Percentiles rank a stretch among this genome's conserved stretches.
phyloP scores from a whole-genome alignment of 2,888 invertebrate species.

The Standfussiana lucernea region DNA sequence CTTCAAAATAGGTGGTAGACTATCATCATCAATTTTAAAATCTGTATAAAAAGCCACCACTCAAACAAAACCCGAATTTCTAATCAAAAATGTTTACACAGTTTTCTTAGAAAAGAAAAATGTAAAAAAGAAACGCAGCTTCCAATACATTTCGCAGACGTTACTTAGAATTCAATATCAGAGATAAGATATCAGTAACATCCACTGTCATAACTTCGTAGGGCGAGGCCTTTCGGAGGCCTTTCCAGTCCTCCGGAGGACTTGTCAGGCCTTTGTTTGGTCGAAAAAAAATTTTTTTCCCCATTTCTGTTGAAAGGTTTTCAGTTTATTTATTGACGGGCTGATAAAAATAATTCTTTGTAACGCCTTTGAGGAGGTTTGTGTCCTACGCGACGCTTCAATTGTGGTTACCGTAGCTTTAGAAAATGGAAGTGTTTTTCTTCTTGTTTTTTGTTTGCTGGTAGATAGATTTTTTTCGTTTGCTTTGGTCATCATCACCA shows the following conservation, averaged over 20 bases:
- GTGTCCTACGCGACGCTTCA: constrained; percentile 53
- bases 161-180: constrained; percentile 67
- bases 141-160: constrained; percentile 66
- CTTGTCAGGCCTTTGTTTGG: constrained; percentile 67
- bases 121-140: constrained; percentile 40
- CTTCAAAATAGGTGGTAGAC: not conserved
- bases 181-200: constrained; percentile 67
- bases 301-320: constrained; percentile 67
- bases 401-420: constrained; percentile 55
- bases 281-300: constrained; percentile 65
- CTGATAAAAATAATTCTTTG: constrained; percentile 72
- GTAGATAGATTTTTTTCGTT: constrained; percentile 26
- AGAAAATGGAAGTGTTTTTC: constrained; percentile 34
- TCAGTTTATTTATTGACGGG: constrained; percentile 72
- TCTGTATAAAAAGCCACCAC: constrained; percentile 7
- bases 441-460: constrained; percentile 47
- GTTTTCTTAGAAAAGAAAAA: constrained; percentile 25
- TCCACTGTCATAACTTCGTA: constrained; percentile 65
- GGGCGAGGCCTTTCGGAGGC: constrained; percentile 43
- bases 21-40: constrained; percentile 3
- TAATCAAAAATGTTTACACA: constrained; percentile 32
- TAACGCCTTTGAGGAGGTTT: constrained; percentile 42
- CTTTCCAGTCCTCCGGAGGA: constrained; percentile 41
- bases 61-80: constrained; percentile 3
- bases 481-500: not conserved